phyloP scores from a whole-genome alignment of 2,797 vertebrate species.

The Cynodonichthys magdalenae region DNA sequence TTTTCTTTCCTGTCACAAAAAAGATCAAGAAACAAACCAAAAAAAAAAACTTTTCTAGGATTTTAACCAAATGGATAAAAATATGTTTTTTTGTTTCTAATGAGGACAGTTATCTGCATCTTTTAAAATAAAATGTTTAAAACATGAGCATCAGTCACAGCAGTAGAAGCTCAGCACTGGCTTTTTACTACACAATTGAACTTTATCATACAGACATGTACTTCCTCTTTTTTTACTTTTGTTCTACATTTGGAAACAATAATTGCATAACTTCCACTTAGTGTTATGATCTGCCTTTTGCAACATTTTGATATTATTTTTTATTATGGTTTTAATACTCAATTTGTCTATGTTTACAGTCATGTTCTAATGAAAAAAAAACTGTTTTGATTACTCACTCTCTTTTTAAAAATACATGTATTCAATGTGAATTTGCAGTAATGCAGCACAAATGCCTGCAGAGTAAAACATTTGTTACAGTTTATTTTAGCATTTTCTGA shows the following conservation, averaged over 20 bases:
- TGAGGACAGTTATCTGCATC: background rate
- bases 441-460: too few species aligned
- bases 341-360: too few species aligned
- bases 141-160: background rate
- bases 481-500: too few species aligned
- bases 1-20: slow-evolving; percentile 64
- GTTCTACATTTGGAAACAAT: background rate
- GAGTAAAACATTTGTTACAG: too few species aligned
- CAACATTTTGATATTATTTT: background rate
- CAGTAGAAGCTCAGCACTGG: too few species aligned
- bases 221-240: slow-evolving; percentile 6
- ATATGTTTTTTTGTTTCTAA: background rate
- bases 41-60: background rate
- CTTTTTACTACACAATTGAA: background rate
- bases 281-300: background rate
- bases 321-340: too few species aligned
- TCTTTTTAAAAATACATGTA: background rate
- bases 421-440: background rate
- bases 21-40: background rate
- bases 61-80: too few species aligned
- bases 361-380: too few species aligned
- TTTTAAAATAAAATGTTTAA: background rate
- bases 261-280: background rate
- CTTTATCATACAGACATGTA: background rate
- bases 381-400: too few species aligned